Evolutionary conservation across 2,113 vertebrate species (phyloP).

Genomic region (Ctenodactylus gundi): DNA sequence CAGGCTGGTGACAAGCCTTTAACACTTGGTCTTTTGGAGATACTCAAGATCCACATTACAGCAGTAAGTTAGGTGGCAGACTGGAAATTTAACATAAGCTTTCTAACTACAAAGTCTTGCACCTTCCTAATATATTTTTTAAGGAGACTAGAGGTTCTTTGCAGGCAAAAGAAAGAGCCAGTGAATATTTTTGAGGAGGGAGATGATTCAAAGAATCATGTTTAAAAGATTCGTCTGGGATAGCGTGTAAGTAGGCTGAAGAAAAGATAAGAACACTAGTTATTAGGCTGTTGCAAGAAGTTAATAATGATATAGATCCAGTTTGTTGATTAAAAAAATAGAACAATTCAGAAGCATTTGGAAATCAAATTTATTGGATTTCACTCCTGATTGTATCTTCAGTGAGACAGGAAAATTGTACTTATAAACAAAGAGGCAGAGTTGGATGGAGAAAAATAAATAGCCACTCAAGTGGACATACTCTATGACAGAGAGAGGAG

Average conservation of each 20-base stretch:
- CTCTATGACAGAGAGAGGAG: neutral
- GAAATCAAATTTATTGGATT: neutral
- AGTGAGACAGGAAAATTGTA: neutral
- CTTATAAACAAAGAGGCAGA: neutral
- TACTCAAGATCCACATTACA: too few species aligned
- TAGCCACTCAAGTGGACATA: neutral
- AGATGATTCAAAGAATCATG: neutral
- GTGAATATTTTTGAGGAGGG: neutral
- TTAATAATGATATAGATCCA: neutral
- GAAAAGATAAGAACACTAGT: neutral
- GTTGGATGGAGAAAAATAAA: neutral
- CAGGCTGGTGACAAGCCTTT: too few species aligned
- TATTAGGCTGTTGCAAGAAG: constrained; percentile 14
- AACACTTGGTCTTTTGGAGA: too few species aligned
- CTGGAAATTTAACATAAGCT: neutral
- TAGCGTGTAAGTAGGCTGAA: neutral
- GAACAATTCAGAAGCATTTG: neutral
- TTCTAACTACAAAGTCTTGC: neutral
- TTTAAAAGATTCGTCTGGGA: neutral
- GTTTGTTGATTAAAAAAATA: neutral
- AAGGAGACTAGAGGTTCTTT: neutral
- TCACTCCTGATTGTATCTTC: neutral
- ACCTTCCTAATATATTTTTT: neutral
- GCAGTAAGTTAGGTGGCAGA: neutral
- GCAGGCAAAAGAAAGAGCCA: neutral